phyloP scores from a whole-genome alignment of 2,797 vertebrate species.

The Benthosema pterotum region DNA sequence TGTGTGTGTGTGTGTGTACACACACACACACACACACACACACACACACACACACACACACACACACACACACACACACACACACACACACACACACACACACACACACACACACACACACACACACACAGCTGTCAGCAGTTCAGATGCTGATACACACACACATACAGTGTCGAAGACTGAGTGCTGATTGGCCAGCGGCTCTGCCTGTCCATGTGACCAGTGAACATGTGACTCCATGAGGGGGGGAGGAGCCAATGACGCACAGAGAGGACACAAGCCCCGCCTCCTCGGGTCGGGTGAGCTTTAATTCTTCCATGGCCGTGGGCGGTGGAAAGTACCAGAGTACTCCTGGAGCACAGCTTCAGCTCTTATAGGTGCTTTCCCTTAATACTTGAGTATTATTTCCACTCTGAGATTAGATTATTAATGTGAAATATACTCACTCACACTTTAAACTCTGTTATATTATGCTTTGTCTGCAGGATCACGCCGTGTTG shows the following conservation, averaged over 20 bases:
- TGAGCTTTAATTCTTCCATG: background rate
- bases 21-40: conserved; percentile 11
- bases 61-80: conserved; percentile 1
- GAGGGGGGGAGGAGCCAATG: background rate
- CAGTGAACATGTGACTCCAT: conserved; percentile 41
- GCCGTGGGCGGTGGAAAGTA: too few species aligned
- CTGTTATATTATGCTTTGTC: too few species aligned
- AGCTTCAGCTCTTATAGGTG: too few species aligned
- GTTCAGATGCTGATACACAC: conserved; percentile 16
- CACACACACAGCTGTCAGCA: conserved; percentile 14
- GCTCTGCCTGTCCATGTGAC: conserved; percentile 27
- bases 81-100: background rate
- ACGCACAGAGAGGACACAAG: conserved; percentile 3
- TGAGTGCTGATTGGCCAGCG: conserved; percentile 22
- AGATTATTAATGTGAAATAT: too few species aligned
- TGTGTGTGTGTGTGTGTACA: background rate
- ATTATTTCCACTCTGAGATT: too few species aligned
- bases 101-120: background rate
- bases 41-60: conserved; percentile 3
- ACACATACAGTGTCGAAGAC: conserved; percentile 32
- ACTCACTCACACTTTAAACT: too few species aligned
- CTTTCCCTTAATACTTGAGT: too few species aligned
- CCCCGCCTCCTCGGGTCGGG: background rate
- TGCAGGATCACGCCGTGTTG: too few species aligned
- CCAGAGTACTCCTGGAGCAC: too few species aligned